Evolutionary conservation across 2,797 vertebrate species (phyloP).

Genomic region (Neosalanx taihuensis): DNA sequence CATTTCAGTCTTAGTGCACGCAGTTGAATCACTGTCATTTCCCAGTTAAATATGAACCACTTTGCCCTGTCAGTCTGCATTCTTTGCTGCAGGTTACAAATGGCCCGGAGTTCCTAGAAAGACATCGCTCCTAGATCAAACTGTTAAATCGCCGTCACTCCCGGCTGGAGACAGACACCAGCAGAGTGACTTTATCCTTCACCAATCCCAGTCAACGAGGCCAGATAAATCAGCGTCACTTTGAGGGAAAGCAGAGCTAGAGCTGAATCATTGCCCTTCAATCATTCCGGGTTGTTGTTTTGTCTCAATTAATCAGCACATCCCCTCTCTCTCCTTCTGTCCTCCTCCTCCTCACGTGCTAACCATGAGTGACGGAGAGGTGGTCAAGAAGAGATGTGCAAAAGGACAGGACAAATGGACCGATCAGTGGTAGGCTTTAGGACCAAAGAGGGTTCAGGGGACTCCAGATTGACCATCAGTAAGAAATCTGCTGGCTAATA

Average conservation of each 20-base stretch:
- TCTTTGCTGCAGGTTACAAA: slow-evolving; percentile 40
- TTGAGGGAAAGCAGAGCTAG: background rate
- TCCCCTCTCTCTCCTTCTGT: background rate
- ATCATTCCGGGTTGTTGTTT: background rate
- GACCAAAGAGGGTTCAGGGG: background rate
- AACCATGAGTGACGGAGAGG: background rate
- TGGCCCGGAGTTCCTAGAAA: slow-evolving; percentile 16
- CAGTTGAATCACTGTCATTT: slow-evolving; percentile 40
- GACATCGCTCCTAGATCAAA: slow-evolving; percentile 37
- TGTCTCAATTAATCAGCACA: background rate
- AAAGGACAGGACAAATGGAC: background rate
- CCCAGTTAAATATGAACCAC: slow-evolving; percentile 27
- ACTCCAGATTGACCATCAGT: no score
- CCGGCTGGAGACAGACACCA: background rate
- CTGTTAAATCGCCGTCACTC: slow-evolving; percentile 26
- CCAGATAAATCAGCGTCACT: background rate
- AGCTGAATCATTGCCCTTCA: background rate
- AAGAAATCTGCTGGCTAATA: no score
- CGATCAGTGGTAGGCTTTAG: background rate
- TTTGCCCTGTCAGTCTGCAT: slow-evolving; percentile 16
- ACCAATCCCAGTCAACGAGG: background rate
- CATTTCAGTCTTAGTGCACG: slow-evolving; percentile 21
- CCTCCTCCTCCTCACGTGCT: background rate
- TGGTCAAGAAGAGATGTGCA: background rate
- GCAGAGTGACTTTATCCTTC: background rate